Evolutionary conservation across 1,140 invertebrate species (phyloP), one percentile per base, ranked within the genome.

Genomic region (Bursaphelenchus mucronatus): DNA sequence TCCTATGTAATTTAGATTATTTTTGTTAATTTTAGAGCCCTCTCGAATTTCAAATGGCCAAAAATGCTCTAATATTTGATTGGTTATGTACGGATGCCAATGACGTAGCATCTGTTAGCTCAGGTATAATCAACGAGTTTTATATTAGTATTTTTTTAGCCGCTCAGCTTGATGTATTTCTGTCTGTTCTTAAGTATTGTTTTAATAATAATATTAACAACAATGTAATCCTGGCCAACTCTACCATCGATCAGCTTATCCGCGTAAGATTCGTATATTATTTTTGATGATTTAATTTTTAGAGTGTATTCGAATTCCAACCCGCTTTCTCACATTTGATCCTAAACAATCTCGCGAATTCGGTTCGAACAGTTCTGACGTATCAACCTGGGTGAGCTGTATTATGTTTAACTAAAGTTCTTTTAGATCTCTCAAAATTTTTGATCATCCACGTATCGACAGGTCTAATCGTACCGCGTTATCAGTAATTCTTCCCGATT

Each of bases 191-290:
- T 3, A 49, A n/a, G 13, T 49, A 49, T 49, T 49, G 47, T 49
- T 49, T n/a, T 4, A 19, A 19, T 49, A 49, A n/a, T n/a, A 49
- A n/a, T 49, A 19, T 49, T 19, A 49, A 49, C 47, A 49, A 49
- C 47, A n/a, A 19, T 49, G 13, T 49, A 1, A n/a, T 49, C 19
- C 19, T 49, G 19, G 47, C 13, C 47, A 49, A 49, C 47, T 49
- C 47, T 49, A n/a, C 47, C 1, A n/a, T 49, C 13, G 47, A 49
- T 49, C 13, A 49, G 19, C 47, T 49, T 19, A 49, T 49, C 19
- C 47, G 30, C 1, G 30, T 30, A 30, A 30, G 30, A 30, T 30
- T 30, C n/a, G n/a, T n/a, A 30, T 30, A 30, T 30, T 30, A 30
- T 30, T 30, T 30, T 30, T 30, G 30, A 30, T 30, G 30, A 30